phyloP scores from a whole-genome alignment of 2,113 vertebrate species.

The Psittacus erithacus region DNA sequence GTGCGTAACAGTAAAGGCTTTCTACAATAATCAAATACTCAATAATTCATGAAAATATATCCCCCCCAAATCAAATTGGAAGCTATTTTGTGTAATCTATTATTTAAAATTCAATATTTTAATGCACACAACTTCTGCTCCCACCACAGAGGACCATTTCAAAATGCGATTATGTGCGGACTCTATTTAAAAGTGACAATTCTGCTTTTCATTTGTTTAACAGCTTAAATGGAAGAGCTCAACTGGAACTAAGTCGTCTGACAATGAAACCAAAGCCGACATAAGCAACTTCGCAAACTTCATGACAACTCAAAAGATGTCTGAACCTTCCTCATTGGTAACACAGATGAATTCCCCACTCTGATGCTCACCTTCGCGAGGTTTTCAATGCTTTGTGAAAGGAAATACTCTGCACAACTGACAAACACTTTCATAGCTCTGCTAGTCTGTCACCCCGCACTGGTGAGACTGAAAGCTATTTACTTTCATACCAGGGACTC shows the following conservation, averaged over 20 bases:
- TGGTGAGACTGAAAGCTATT: neutral
- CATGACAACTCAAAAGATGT: slow-evolving; percentile 10
- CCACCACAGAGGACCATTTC: slow-evolving; percentile 70
- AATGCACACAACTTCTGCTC: slow-evolving; percentile 76
- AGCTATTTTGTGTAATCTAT: slow-evolving; percentile 83
- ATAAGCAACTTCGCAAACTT: slow-evolving; percentile 64
- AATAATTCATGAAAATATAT: slow-evolving; percentile 85
- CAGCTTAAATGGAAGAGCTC: slow-evolving; percentile 70
- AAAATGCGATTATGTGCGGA: slow-evolving; percentile 76
- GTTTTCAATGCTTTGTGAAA: neutral
- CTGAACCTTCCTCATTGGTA: neutral
- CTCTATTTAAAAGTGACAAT: slow-evolving; percentile 83
- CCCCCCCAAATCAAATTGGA: slow-evolving; percentile 80
- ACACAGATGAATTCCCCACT: neutral
- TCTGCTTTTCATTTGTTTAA: slow-evolving; percentile 83
- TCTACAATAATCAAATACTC: slow-evolving; percentile 81
- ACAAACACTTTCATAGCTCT: neutral
- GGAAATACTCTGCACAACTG: neutral
- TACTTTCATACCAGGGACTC: neutral
- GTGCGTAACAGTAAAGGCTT: slow-evolving; percentile 74
- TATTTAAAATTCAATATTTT: slow-evolving; percentile 86
- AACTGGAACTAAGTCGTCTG: slow-evolving; percentile 75
- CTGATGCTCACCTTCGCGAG: neutral
- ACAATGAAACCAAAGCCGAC: slow-evolving; percentile 66
- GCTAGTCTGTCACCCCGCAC: neutral